Conservation (phyloP, 2,797 vertebrate genomes). For the Holocentrus rufus region DNA sequence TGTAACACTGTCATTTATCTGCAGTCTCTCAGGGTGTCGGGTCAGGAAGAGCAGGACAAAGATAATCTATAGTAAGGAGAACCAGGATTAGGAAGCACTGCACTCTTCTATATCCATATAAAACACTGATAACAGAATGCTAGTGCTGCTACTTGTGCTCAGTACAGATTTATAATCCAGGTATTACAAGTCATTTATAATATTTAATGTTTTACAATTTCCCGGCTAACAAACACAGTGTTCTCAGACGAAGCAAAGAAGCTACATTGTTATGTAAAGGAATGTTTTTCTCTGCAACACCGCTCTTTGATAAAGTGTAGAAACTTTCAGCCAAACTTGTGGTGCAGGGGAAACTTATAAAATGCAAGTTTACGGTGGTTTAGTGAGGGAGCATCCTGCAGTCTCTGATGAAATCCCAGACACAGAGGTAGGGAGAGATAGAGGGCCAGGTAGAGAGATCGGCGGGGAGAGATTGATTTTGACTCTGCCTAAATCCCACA, state of each 20-base stretch:
- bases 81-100: no score
- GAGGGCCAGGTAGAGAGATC: not conserved
- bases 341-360: slow-evolving; percentile 2
- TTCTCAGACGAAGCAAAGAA: no score
- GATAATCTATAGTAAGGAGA: no score
- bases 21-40: slow-evolving; percentile 98
- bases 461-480: slow-evolving; percentile 73
- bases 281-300: no score
- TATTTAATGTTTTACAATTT: not conserved
- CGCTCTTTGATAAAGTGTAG: not conserved
- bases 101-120: no score
- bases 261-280: no score
- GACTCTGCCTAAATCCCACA: slow-evolving; percentile 70
- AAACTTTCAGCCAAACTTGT: slow-evolving; percentile 35
- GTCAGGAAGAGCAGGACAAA: slow-evolving; percentile 98
- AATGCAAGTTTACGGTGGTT: not conserved
- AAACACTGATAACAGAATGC: slow-evolving; percentile 24
- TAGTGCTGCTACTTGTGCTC: slow-evolving; percentile 14
- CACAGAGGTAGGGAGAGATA: slow-evolving; percentile 14
- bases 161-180: not conserved
- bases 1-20: slow-evolving; percentile 63
- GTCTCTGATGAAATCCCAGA: not conserved
- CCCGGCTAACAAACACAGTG: not conserved
- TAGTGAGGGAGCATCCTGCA: not conserved
- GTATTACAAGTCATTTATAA: not conserved